Conservation (phyloP, 2,113 vertebrate species). For the Eurypyga helias region DNA sequence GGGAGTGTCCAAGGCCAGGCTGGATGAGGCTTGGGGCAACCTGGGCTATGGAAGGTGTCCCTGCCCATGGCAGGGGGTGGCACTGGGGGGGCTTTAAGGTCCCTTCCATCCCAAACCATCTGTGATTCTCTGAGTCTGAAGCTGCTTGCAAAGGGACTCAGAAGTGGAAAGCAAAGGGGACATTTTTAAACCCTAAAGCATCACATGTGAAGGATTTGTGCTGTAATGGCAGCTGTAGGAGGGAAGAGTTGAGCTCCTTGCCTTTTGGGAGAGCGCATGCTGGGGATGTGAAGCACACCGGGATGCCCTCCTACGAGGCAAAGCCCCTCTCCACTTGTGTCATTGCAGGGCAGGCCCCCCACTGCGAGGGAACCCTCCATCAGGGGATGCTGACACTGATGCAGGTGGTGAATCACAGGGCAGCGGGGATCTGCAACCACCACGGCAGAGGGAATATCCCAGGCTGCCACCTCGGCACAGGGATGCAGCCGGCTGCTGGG, state of each 20-base stretch:
- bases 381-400: background rate
- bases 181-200: background rate
- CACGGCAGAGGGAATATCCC: background rate
- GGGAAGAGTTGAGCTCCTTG: background rate
- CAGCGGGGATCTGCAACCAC: rapidly evolving
- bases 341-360: background rate
- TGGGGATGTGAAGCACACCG: rapidly evolving
- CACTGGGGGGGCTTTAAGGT: too few relatives aligned
- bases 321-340: background rate
- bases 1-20: too few relatives aligned
- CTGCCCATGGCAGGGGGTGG: too few relatives aligned
- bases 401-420: background rate
- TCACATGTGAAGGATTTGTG: background rate
- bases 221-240: rapidly evolving
- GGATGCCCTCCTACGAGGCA: background rate
- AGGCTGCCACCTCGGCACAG: rapidly evolving
- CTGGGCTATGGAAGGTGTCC: too few relatives aligned
- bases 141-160: background rate
- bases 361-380: rapidly evolving
- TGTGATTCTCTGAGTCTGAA: rapidly evolving
- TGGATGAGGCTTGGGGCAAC: too few relatives aligned
- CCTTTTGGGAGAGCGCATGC: rapidly evolving
- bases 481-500: background rate
- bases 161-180: background rate
- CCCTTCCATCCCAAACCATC: too few relatives aligned